These are phyloP conservation scores for Carollia perspicillata DNA, from an alignment of 2,113 vertebrate species.

Conservation along the genomic window DNA sequence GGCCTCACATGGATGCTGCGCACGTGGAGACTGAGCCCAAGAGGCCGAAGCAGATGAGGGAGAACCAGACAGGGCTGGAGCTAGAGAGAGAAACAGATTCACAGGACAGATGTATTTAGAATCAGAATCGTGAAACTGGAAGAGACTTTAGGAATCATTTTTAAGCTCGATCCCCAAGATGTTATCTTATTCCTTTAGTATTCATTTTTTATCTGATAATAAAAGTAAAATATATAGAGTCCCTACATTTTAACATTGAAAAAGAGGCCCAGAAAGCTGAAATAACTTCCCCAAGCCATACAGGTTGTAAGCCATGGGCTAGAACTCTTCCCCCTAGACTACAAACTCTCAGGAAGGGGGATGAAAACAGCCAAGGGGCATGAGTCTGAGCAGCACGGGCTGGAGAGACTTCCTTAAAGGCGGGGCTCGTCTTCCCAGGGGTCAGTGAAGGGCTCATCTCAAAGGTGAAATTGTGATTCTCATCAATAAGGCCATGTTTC, in stretches of 20 bases:
- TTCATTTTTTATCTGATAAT: constrained; percentile 39
- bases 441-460: background rate
- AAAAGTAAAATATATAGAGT: constrained; percentile 1
- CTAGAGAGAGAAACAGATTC: background rate
- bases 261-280: constrained; percentile 18
- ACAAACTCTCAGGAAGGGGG: background rate
- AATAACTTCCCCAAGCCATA: constrained; percentile 31
- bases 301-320: background rate
- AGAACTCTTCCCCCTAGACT: background rate
- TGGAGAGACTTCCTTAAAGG: background rate
- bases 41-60: constrained; percentile 34
- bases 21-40: constrained; percentile 19
- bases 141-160: constrained; percentile 22
- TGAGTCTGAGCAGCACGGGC: background rate
- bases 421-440: background rate
- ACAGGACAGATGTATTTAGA: constrained; percentile 1
- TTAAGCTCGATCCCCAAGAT: background rate
- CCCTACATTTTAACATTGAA: constrained; percentile 20
- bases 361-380: background rate
- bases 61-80: background rate
- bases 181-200: constrained; percentile 23
- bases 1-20: background rate
- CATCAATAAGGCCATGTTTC: background rate
- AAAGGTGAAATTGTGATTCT: background rate
- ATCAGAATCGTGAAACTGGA: background rate